phyloP scores from a whole-genome alignment of 2,888 invertebrate species.

The Cryptophagus acutangulus region DNA sequence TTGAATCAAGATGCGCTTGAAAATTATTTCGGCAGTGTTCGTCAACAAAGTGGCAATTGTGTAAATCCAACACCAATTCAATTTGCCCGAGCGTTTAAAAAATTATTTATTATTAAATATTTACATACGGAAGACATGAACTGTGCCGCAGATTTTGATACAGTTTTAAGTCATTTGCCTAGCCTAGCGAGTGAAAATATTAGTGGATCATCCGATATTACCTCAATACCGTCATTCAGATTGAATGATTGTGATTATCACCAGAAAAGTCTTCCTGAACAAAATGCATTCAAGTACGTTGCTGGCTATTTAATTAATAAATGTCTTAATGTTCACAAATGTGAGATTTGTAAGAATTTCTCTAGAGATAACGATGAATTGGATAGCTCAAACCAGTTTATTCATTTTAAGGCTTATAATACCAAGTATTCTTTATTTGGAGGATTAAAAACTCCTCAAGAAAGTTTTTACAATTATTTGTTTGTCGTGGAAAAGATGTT shows the following conservation, averaged over 20 bases:
- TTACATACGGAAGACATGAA: conserved; percentile 5
- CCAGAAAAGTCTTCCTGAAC: conserved; percentile 10
- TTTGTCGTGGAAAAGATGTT: conserved; percentile 11
- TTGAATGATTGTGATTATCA: conserved; percentile 12
- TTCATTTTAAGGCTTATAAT: conserved; percentile 16
- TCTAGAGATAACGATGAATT: conserved; percentile 8
- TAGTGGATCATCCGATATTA: not conserved
- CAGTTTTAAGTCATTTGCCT: conserved; percentile 5
- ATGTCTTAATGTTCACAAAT: conserved; percentile 13
- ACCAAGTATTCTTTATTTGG: conserved; percentile 10
- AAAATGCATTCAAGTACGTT: conserved; percentile 18
- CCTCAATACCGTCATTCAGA: conserved; percentile 5
- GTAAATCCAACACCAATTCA: conserved; percentile 19
- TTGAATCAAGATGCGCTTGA: conserved; percentile 21
- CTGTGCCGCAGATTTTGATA: conserved; percentile 7
- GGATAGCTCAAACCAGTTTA: conserved; percentile 9
- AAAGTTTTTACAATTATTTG: conserved; percentile 11
- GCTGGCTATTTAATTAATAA: conserved; percentile 16
- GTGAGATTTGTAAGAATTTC: conserved; percentile 13
- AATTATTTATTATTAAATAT: conserved; percentile 15
- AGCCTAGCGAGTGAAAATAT: not conserved
- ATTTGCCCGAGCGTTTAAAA: conserved; percentile 18
- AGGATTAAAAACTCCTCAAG: conserved; percentile 11
- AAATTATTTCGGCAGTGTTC: conserved; percentile 19
- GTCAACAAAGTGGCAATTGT: conserved; percentile 19